Base-by-base conservation (phyloP, 2,888 invertebrate genomes). In the Gryllus longicercus region DNA sequence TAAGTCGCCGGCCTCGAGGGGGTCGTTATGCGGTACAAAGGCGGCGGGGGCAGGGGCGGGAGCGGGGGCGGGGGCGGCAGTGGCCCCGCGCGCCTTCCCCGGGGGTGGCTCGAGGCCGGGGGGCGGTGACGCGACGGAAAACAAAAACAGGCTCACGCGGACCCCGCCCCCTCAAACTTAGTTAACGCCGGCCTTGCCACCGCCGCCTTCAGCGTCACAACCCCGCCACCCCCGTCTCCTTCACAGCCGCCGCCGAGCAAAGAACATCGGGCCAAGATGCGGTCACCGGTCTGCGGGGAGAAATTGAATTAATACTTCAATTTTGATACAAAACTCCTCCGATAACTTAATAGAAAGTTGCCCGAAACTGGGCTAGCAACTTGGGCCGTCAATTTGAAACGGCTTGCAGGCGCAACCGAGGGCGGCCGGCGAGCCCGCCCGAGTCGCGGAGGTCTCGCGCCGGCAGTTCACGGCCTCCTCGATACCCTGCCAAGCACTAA, bases 1-100 rank as follows among this genome's bases (percentile, higher is more conserved):
- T 81, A 81, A 81, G 81, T 81, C 79, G 77, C 79, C 77, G 78
- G 51, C 81, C 81, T 75, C 81, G 11, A 21, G 81, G 80, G 81
- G 75, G 81, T 81, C 80, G 81, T 81, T 81, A 80, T 21, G 50
- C 76, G 49, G 77, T 74, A 63, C 51, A 51, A 75, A 49, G 16
- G 14, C 50, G n/a, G 51, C 50, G 49, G 18, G 51, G 50, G 14
- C 2, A 38, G n/a, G 51, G 79, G 49, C 50, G 75, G 50, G 50
- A 76, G 18, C 76, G 51, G n/a, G 49, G 78, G 18, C 49, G 18
- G 78, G 11, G 63, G 63, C 16, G 14, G 63, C 8, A 63, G 63
- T 8, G n/a, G 16, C 63, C 12, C 63, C 74, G 74, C 74, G n/a
- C 74, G 74, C n/a, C 38, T 38, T 38, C 38, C 38, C 38, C n/a